Base-by-base conservation (phyloP, 2,888 invertebrate genomes). In the Sminthurides aquaticus region DNA sequence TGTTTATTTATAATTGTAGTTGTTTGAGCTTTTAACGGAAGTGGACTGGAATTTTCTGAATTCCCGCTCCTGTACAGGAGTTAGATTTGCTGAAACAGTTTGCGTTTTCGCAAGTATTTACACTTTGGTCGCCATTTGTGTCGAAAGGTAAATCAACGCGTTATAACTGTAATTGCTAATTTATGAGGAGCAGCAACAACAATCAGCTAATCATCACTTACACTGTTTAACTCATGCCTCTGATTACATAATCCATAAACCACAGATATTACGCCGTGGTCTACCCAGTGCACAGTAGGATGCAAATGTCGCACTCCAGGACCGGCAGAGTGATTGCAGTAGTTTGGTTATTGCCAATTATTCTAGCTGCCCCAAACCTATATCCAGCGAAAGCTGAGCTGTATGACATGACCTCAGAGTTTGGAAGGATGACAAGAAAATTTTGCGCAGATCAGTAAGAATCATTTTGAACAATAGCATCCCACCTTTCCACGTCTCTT, bases 131-230 rank as follows among this genome's bases (percentile, higher is more conserved):
- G 79, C 80, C 28, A 80, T 79, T 56, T 80, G 79, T 48, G 71
- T 81, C 27, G 81, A 81, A 75, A 78, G 81, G 81, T 81, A 75
- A 75, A 49, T 34, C n/a, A n/a, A n/a, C n/a, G n/a, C n/a, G n/a
- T n/a, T n/a, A n/a, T n/a, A n/a, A n/a, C n/a, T n/a, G n/a, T n/a
- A n/a, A n/a, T n/a, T n/a, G 11, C 18, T 43, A 18, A 43, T 43
- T 43, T 43, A 11, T 43, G 48, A 43, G 11, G 48, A n/a, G n/a
- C n/a, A n/a, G n/a, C n/a, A n/a, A n/a, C n/a, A n/a, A n/a, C n/a
- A n/a, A n/a, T n/a, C n/a, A n/a, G n/a, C n/a, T n/a, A n/a, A n/a
- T n/a, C n/a, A n/a, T n/a, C n/a, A n/a, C n/a, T n/a, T n/a, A n/a
- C n/a, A n/a, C n/a, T n/a, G n/a, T n/a, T n/a, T n/a, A n/a, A n/a